Evolutionary conservation across 2,888 invertebrate species (phyloP), one percentile per base, ranked within the genome.

Genomic region (Merodon equestris): DNA sequence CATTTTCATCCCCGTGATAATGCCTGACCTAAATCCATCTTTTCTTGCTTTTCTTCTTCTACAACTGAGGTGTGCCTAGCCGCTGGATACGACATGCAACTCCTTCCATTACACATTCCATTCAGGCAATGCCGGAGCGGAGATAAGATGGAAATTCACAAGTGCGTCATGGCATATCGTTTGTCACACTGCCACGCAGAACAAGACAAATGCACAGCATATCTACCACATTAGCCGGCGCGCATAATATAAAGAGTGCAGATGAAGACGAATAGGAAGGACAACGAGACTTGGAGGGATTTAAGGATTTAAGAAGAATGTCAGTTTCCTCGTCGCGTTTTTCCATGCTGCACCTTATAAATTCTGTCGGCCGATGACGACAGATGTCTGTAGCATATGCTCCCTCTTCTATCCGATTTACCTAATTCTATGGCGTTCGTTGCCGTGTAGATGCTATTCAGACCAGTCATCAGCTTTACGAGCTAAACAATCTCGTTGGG

Each of bases 11-110:
- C 48, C 68, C 53, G 38, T 63, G 58, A 79, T 74, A 70, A 79
- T 70, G 53, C 79, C 79, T 79, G 79, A 79, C 79, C 79, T 64
- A 74, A 74, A 79, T 79, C 68, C 63, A 64, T 68, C 68, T 53
- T 73, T 79, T 40, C 51, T 61, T 64, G 61, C 66, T 34, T 27
- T 53, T 56, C 50, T 67, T 44, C 47, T 54, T 14, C 58, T 60
- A 36, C 47, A 40, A 74, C 51, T 64, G 54, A 70, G 74, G 70
- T 64, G 54, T 73, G 54, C 64, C 64, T 56, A 79, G 74, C 79
- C 64, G 17, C 54, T 27, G 27, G 27, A 27, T 27, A 27, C 50
- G 58, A 63, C 48, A 34, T 13, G 50, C n/a, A 64, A 68, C 70
- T 57, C 48, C 68, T 64, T 58, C 53, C 58, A n/a, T n/a, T n/a